Conservation (phyloP, 2,113 vertebrate species). For the Taurulus bubalis region DNA sequence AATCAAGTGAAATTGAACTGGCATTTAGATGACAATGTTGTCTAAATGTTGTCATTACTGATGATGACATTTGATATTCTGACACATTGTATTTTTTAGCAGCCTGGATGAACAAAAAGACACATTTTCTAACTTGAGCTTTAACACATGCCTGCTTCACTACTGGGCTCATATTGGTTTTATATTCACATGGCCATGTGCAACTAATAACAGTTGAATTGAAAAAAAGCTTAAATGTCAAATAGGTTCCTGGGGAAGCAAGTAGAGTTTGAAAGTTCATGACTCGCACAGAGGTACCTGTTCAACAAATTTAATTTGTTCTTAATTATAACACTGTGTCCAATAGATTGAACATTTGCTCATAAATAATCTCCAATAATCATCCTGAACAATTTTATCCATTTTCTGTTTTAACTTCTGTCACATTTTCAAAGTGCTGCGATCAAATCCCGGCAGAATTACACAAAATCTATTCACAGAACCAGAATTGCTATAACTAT, state of each 20-base stretch:
- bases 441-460: slow-evolving; percentile 1
- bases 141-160: slow-evolving; percentile 15
- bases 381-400: background rate
- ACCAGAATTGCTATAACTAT: background rate
- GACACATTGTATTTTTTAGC: background rate
- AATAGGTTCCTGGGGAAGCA: slow-evolving; percentile 38
- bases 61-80: background rate
- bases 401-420: background rate
- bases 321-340: slow-evolving; percentile 16
- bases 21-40: slow-evolving; percentile 15
- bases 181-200: slow-evolving; percentile 22
- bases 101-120: background rate
- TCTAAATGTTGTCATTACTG: background rate
- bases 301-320: slow-evolving; percentile 40
- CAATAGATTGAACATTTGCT: background rate
- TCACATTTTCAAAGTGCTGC: background rate
- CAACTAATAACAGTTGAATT: slow-evolving; percentile 48
- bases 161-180: slow-evolving; percentile 27
- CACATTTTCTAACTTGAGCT: background rate
- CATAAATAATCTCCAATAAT: background rate
- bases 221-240: slow-evolving; percentile 47
- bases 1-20: background rate
- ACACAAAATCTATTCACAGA: background rate
- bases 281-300: slow-evolving; percentile 12
- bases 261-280: slow-evolving; percentile 49